These are phyloP conservation scores for Fissipunctia ypsillon DNA, from an alignment of 2,888 invertebrate species.

Conservation along the genomic window DNA sequence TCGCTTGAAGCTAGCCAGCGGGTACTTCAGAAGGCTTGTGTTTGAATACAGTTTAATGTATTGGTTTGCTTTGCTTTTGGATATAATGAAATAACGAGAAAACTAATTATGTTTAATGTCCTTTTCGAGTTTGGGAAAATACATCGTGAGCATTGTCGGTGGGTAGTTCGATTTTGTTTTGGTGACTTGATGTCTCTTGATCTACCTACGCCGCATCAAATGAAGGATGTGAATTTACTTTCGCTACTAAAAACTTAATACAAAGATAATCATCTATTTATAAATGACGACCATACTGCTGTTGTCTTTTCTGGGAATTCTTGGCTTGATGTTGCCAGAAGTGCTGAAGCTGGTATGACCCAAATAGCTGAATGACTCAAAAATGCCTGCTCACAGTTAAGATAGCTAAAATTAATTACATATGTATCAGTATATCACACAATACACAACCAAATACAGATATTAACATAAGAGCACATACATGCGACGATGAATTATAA, in stretches of 20 bases:
- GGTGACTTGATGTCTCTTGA: neutral
- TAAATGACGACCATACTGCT: too few relatives aligned
- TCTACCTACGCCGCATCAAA: neutral
- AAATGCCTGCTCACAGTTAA: too few relatives aligned
- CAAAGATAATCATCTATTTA: too few relatives aligned
- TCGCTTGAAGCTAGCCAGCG: conserved; percentile 30
- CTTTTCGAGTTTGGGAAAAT: neutral
- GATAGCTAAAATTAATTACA: too few relatives aligned
- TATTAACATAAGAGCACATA: too few relatives aligned
- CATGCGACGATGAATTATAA: too few relatives aligned
- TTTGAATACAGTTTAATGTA: conserved; percentile 19
- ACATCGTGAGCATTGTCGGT: neutral
- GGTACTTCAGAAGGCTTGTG: conserved; percentile 4
- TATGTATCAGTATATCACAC: too few relatives aligned
- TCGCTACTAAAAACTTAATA: neutral
- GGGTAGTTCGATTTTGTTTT: neutral
- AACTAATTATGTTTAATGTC: neutral
- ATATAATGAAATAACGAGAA: neutral
- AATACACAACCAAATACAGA: too few relatives aligned
- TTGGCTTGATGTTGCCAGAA: too few relatives aligned
- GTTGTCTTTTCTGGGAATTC: too few relatives aligned
- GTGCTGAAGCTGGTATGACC: too few relatives aligned
- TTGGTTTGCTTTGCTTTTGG: neutral
- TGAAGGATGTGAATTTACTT: neutral
- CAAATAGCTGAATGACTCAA: too few relatives aligned